These are phyloP conservation scores for Tragelaphus oryx DNA, from an alignment of 2,797 vertebrate genomes.

Conservation along the genomic window DNA sequence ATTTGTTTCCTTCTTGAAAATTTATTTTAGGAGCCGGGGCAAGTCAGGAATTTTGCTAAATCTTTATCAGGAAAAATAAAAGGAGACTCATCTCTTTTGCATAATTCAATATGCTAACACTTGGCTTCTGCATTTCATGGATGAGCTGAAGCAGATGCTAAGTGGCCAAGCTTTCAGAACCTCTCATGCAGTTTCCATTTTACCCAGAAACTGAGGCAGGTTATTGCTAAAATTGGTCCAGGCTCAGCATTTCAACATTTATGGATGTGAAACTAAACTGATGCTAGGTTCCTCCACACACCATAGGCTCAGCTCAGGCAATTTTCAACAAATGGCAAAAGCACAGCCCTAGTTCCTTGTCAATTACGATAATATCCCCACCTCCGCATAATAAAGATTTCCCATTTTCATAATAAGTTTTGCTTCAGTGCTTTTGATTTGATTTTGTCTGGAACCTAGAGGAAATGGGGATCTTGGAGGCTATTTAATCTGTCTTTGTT, in stretches of 20 bases:
- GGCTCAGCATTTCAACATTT: conserved; percentile 34
- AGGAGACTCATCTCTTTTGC: neutral
- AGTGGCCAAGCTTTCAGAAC: neutral
- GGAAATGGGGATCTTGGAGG: neutral
- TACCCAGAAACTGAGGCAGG: conserved; percentile 16
- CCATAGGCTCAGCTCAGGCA: neutral
- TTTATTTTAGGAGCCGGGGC: neutral
- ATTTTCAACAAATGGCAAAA: neutral
- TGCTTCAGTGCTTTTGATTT: neutral
- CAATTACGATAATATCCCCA: neutral
- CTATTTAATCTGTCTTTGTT: neutral
- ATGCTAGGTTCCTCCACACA: neutral
- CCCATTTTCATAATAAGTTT: neutral
- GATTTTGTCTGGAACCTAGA: neutral
- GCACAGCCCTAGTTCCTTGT: neutral
- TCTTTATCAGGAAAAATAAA: neutral
- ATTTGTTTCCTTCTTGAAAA: neutral
- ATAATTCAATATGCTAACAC: conserved; percentile 41
- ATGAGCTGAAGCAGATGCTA: neutral
- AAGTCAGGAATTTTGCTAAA: neutral
- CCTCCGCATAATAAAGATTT: neutral
- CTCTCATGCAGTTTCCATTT: neutral
- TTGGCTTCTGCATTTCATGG: neutral
- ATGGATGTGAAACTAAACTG: neutral
- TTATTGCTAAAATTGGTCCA: conserved; percentile 12